These are phyloP conservation scores for Hippocampus abdominalis DNA, from an alignment of 2,113 vertebrate species.

Conservation along the genomic window DNA sequence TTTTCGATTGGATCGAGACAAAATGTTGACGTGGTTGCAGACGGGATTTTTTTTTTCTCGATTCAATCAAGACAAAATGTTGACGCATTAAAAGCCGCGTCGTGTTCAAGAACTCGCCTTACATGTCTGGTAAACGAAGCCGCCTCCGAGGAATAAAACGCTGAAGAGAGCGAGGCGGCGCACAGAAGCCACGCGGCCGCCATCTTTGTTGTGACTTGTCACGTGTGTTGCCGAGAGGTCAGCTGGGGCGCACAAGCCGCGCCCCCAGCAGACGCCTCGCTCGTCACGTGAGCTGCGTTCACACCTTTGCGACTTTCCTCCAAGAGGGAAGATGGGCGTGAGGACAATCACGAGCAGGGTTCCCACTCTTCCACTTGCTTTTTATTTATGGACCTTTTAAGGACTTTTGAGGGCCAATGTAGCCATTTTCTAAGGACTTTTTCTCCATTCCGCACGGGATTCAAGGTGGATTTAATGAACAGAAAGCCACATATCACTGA, in stretches of 20 bases:
- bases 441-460: no score
- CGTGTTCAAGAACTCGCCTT: neutral
- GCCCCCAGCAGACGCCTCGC: conserved; percentile 2
- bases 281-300: neutral
- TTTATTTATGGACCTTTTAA: no score
- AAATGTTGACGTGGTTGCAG: neutral
- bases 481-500: no score
- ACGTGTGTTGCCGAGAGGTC: conserved; percentile 32
- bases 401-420: no score
- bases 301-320: no score
- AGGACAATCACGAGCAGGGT: no score
- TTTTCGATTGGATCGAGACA: neutral
- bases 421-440: no score
- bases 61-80: neutral
- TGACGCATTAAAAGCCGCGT: no score
- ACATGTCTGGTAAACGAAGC: conserved; percentile 26
- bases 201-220: conserved; percentile 45
- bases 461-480: no score
- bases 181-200: neutral
- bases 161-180: neutral
- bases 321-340: no score
- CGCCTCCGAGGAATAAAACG: neutral
- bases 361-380: no score
- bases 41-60: no score
- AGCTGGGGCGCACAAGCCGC: conserved; percentile 23